Evolutionary conservation across 2,797 vertebrate species (phyloP), one percentile per base, ranked within the genome.

Genomic region (Pristis pectinata): DNA sequence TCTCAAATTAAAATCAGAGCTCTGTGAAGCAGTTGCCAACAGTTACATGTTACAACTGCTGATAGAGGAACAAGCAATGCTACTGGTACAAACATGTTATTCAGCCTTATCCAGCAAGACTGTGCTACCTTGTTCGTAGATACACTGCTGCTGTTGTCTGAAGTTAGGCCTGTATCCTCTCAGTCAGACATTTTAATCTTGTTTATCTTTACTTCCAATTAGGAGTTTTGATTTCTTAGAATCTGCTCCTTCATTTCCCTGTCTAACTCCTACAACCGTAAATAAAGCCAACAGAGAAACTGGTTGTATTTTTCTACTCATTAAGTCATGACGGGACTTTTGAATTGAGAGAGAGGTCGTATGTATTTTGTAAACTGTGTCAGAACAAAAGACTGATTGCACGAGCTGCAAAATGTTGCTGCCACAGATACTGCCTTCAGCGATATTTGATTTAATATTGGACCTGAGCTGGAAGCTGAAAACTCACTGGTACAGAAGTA

Each of bases 71-170:
- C 44, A 76, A 53, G 92, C 44, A 74, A 34, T 56, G 44, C 9
- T 44, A 24, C 70, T 94, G 70, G 30, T 76, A 94, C 92, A 94
- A 94, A 94, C 34, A 74, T n/a, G 70, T 76, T 76, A 49, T 76
- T 94, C 41, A 93, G 92, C 67, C 67, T 53, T 53, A 74, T 93
- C 92, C 92, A 94, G 34, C 67, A 94, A 53, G 67, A 94, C 92
- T 94, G 72, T 17, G 72, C 15, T n/a, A 76, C 70, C 92, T 76
- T 94, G 92, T 76, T 72, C 70, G 49, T 41, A 76, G 27, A 56
- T 53, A 94, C 70, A 94, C 41, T 53, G 30, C 27, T 53, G 67
- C 44, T 34, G 41, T 72, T 94, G 92, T 76, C 30, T 94, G 24
- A 74, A 56, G 92, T 30, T 30, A 53, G 27, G 70, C 67, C 70